phyloP scores from a whole-genome alignment of 2,888 invertebrate genomes.

The Lumbricus terrestris region DNA sequence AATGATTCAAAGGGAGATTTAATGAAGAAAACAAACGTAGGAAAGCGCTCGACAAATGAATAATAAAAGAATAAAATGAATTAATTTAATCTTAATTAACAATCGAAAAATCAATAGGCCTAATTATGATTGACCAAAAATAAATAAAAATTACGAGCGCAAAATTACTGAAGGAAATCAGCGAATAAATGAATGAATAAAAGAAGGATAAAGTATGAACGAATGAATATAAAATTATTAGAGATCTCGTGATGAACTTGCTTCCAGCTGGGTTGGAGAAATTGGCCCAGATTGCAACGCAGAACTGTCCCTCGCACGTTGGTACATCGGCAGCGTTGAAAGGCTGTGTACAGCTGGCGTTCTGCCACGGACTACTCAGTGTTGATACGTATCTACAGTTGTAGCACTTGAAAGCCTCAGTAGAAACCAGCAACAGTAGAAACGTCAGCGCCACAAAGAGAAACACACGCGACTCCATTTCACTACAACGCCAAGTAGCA shows the following conservation, averaged over 20 bases:
- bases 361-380: background rate
- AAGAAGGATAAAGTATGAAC: background rate
- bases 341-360: background rate
- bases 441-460: background rate
- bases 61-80: too few species aligned
- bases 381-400: slow-evolving; percentile 8
- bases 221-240: background rate
- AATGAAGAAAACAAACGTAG: too few species aligned
- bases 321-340: background rate
- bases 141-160: background rate
- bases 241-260: background rate
- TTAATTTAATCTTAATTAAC: too few species aligned
- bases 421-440: background rate
- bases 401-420: background rate
- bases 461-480: background rate
- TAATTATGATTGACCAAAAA: background rate
- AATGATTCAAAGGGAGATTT: too few species aligned
- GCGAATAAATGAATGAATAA: background rate
- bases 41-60: too few species aligned
- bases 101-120: too few species aligned
- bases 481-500: background rate
- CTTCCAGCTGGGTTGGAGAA: background rate
- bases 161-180: background rate
- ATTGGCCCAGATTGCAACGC: background rate
- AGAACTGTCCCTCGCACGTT: background rate